These are phyloP conservation scores for Chaetorhynchus papuensis DNA, from an alignment of 2,113 vertebrate species.

Conservation along the genomic window DNA sequence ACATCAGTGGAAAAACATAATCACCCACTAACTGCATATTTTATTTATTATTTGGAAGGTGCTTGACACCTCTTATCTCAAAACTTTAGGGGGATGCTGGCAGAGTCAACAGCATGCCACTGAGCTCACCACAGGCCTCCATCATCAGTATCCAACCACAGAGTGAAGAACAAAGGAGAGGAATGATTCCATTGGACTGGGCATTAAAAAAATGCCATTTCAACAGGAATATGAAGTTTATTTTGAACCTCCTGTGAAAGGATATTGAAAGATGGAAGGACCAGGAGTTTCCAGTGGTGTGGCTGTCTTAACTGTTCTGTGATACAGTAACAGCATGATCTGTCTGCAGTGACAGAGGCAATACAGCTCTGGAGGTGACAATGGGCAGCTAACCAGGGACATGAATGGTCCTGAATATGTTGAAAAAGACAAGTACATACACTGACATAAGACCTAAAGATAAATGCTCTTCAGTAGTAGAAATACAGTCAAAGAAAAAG, in stretches of 20 bases:
- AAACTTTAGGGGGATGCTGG: not conserved
- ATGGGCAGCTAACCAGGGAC: not conserved
- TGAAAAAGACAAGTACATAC: not conserved
- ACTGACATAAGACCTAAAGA: not conserved
- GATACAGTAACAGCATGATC: not conserved
- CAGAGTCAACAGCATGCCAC: not conserved
- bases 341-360: not conserved
- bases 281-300: not conserved
- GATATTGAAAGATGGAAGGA: not conserved
- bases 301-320: not conserved
- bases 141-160: not conserved
- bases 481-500: not conserved
- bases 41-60: not conserved
- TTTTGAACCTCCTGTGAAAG: not conserved
- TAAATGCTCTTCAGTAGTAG: not conserved
- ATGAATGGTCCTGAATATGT: not conserved
- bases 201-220: not conserved
- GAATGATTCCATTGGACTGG: not conserved
- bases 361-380: not conserved
- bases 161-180: not conserved
- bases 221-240: not conserved
- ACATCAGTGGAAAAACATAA: not conserved
- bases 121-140: not conserved
- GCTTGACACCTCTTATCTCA: not conserved
- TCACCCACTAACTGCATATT: not conserved